Evolutionary conservation across 2,113 vertebrate species (phyloP), one percentile per base, ranked within the genome.

Genomic region (Chascanopsetta lugubris): DNA sequence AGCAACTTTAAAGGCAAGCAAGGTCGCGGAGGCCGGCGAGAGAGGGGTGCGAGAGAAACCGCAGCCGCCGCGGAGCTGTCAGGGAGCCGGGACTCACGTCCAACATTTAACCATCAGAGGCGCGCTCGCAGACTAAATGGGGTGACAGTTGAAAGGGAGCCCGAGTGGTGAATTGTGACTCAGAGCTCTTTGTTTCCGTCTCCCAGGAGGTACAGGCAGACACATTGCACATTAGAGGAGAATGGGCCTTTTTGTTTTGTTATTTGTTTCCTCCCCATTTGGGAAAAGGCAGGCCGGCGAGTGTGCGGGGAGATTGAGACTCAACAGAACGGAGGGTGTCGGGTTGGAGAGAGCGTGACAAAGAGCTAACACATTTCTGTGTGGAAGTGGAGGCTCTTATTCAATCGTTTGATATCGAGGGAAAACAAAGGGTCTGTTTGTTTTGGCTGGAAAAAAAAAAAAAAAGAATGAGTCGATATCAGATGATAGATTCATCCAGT

Each of bases 21-120:
- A 67, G 57, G 70, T 56, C 69, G 27, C 30, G 2, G 8, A 27
- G 47, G 57, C 48, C 30, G 30, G 18, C 62, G 46, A 61, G 21
- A 45, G 30, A 46, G 43, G 18, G 68, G 48, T 80, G 17, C 20
- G 27, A 76, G 13, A 79, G 17, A 61, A 85, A 87, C 82, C 81
- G 80, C 80, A 85, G 36, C 29, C 68, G 60, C 80, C 61, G 61
- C 72, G 76, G 61, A 79, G 49, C 83, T 86, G 88, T 87, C 82
- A 80, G 32, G 82, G 74, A 75, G 42, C 70, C 26, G 61, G 61
- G 66, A 64, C 56, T 65, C 53, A 22, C 65, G 75, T 85, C 82
- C 78, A 85, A 42, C 30, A 68, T 67, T 56, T 55, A 71, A 75
- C 59, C 79, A 76, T 59, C 64, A 68, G 42, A 36, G 61, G 49